phyloP scores from a whole-genome alignment of 2,113 vertebrate species.

The Mesembrinibis cayennensis region DNA sequence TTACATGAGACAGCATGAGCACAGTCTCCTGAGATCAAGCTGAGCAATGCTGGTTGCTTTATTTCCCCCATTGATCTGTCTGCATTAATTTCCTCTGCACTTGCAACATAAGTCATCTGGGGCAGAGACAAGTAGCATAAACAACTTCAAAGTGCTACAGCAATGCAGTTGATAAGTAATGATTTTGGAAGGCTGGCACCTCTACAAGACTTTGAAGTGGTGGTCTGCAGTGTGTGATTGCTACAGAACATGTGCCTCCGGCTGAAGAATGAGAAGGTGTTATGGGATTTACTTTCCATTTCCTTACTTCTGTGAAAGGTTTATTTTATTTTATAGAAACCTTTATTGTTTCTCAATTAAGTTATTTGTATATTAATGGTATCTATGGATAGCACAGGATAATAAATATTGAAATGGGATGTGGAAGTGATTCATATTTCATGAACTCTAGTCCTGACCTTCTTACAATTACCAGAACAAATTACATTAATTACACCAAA shows the following conservation, averaged over 20 bases:
- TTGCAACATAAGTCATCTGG: not conserved
- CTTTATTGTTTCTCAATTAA: not conserved
- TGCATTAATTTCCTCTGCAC: not conserved
- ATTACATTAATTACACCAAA: constrained; percentile 65
- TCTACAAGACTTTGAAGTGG: not conserved
- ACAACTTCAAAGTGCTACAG: not conserved
- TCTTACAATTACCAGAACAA: constrained; percentile 52
- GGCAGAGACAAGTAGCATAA: not conserved
- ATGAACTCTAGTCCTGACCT: constrained; percentile 41
- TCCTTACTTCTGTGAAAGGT: not conserved
- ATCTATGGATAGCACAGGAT: not conserved
- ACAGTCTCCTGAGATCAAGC: not conserved
- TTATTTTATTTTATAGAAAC: not conserved
- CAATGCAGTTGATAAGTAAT: not conserved
- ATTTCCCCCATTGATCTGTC: not conserved
- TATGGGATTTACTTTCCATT: not conserved
- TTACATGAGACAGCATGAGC: not conserved
- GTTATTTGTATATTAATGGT: not conserved
- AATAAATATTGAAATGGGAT: constrained; percentile 49
- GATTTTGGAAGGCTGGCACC: not conserved
- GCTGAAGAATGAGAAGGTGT: not conserved
- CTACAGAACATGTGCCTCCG: not conserved
- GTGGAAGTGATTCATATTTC: constrained; percentile 51
- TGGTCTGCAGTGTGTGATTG: not conserved
- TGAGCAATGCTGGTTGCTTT: not conserved